These are phyloP conservation scores for Eucera pruinosa DNA, from an alignment of 2,888 invertebrate genomes.

Conservation along the genomic window DNA sequence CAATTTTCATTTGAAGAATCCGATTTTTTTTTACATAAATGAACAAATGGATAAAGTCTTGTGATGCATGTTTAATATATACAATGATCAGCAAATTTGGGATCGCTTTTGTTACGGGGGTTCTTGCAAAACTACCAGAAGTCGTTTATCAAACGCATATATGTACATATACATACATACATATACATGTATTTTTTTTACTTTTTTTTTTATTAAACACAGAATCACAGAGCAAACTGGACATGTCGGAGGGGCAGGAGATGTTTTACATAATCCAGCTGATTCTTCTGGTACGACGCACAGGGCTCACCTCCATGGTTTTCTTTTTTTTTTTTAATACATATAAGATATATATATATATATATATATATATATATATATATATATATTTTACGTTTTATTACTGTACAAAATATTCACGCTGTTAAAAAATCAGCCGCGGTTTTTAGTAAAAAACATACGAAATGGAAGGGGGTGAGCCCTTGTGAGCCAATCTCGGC, in stretches of 20 bases:
- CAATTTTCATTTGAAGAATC: background rate
- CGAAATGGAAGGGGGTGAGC: slow-evolving; percentile 64
- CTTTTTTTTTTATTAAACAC: slow-evolving; percentile 81
- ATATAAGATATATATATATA: slow-evolving; percentile 13
- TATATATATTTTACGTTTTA: slow-evolving; percentile 22
- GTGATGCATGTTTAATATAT: background rate
- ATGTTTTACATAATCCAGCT: slow-evolving; percentile 73
- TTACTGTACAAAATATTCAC: slow-evolving; percentile 75
- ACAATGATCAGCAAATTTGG: slow-evolving; percentile 2
- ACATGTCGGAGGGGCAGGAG: slow-evolving; percentile 80
- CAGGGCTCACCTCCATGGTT: slow-evolving; percentile 43
- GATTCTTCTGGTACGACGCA: slow-evolving; percentile 47
- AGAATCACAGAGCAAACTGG: slow-evolving; percentile 84
- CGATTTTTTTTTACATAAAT: slow-evolving; percentile 1
- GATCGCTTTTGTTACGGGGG: slow-evolving; percentile 21
- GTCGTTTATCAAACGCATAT: slow-evolving; percentile 49
- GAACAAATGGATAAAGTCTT: slow-evolving; percentile 12
- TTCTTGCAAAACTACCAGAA: slow-evolving; percentile 48
- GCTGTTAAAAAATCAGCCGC: slow-evolving; percentile 73
- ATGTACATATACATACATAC: slow-evolving; percentile 33
- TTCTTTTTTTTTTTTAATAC: slow-evolving; percentile 24
- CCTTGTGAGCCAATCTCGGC: slow-evolving; percentile 61
- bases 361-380: slow-evolving; percentile 12
- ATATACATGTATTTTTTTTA: slow-evolving; percentile 50
- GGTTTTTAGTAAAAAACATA: slow-evolving; percentile 74